Evolutionary conservation across 2,888 invertebrate species (phyloP).

Genomic region (Nycteola revayana): DNA sequence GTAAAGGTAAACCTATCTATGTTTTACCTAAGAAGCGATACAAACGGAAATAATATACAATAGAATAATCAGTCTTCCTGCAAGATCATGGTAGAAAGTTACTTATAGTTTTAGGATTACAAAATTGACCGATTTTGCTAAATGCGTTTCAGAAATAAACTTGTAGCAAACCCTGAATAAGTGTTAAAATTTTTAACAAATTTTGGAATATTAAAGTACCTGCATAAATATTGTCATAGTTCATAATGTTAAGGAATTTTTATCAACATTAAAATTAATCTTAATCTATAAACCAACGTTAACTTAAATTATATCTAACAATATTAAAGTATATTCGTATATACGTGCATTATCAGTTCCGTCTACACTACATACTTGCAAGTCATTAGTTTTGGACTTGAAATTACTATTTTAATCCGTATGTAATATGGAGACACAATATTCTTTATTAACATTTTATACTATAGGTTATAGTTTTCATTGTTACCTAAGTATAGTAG

Average conservation of each 20-base stretch:
- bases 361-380: too few relatives aligned
- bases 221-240: conserved; percentile 55
- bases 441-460: too few relatives aligned
- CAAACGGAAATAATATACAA: conserved; percentile 26
- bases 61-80: conserved; percentile 41
- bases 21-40: conserved; percentile 25
- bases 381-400: too few relatives aligned
- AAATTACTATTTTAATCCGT: too few relatives aligned
- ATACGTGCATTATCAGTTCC: too few relatives aligned
- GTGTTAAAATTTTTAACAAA: background rate
- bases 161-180: background rate
- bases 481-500: too few relatives aligned
- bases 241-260: conserved; percentile 29
- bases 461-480: too few relatives aligned
- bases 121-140: conserved; percentile 23
- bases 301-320: conserved; percentile 31
- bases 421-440: too few relatives aligned
- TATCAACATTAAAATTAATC: conserved; percentile 25
- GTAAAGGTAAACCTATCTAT: conserved; percentile 27
- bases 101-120: conserved; percentile 6
- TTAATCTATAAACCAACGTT: conserved; percentile 33
- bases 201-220: conserved; percentile 35
- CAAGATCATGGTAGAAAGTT: conserved; percentile 18
- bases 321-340: conserved; percentile 10
- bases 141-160: background rate